Conservation (phyloP, 2,113 vertebrate species). For the Pachyramphus minor region DNA sequence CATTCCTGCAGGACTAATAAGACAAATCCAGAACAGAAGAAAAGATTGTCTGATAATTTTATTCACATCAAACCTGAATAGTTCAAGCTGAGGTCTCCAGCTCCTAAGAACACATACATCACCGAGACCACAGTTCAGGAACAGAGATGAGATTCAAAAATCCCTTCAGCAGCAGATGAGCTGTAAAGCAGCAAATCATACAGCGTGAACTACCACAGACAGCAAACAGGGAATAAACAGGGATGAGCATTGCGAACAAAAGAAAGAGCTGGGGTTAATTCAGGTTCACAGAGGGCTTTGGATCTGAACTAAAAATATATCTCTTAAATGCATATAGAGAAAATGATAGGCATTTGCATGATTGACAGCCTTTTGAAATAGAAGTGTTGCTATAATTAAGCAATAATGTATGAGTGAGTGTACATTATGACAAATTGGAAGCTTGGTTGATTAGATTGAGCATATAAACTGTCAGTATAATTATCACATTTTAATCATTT, state of each 20-base stretch:
- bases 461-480: constrained; percentile 83
- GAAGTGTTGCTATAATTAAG: constrained; percentile 82
- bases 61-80: background rate
- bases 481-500: constrained; percentile 87
- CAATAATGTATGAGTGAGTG: constrained; percentile 81
- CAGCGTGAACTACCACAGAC: background rate
- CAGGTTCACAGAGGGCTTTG: constrained; percentile 44
- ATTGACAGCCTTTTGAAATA: constrained; percentile 79
- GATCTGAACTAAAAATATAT: constrained; percentile 69
- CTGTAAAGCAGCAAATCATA: constrained; percentile 9
- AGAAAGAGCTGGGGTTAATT: constrained; percentile 56
- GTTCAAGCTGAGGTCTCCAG: background rate
- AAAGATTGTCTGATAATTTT: background rate
- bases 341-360: constrained; percentile 73
- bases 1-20: background rate
- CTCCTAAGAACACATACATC: background rate
- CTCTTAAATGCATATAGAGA: constrained; percentile 67
- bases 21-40: background rate
- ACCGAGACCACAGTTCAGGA: background rate
- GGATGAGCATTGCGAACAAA: background rate
- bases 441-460: constrained; percentile 82
- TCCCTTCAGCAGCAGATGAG: background rate
- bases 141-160: background rate
- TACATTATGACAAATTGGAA: constrained; percentile 84
- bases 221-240: background rate